Evolutionary conservation across 2,113 vertebrate species (phyloP), one percentile per base, ranked within the genome.

Genomic region (Vicugna pacos): DNA sequence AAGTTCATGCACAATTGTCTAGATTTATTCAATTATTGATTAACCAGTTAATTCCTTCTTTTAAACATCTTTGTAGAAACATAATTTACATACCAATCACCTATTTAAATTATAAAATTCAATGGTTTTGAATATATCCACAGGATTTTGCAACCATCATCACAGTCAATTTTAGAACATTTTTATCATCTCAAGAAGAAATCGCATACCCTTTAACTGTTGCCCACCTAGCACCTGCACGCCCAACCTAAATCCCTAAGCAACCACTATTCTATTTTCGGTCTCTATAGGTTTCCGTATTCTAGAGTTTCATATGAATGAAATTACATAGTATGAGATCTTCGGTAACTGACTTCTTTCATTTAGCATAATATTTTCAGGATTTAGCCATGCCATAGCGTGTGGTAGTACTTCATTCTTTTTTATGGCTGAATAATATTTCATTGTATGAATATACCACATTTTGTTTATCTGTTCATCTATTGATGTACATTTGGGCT

Each of bases 1-100:
- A 50, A 17, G 1, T 69, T 81, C 8, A 89, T 85, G 67, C 89
- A 14, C 22, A 96, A 69, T 56, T 96, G 62, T 60, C 48, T 93
- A 83, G 22, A 83, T 56, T 80, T 73, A 92, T 64, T 93, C 5
- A 87, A 50, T 46, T 64, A 84, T 84, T 91, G 77, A 67, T 93
- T 62, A 12, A 46, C 60, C 19, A 16, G 19, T 56, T 84, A 6
- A 42, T 89, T 91, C 1, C 38, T 35, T 52, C 10, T 54, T 65
- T 42, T 77, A 90, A 95, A 48, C 7, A 80, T 13, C 6, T 62
- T 77, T 88, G 56, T 46, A 76, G 52, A 85, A 87, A 89, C 79
- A 52, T 65, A 80, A 62, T 30, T 46, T 76, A 54, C 1, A 83
- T 42, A 70, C 16, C 1, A 77, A 67, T 93, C 5, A 81, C 3